Evolutionary conservation across 2,113 vertebrate species (phyloP).

Genomic region (Dipodomys ordii): DNA sequence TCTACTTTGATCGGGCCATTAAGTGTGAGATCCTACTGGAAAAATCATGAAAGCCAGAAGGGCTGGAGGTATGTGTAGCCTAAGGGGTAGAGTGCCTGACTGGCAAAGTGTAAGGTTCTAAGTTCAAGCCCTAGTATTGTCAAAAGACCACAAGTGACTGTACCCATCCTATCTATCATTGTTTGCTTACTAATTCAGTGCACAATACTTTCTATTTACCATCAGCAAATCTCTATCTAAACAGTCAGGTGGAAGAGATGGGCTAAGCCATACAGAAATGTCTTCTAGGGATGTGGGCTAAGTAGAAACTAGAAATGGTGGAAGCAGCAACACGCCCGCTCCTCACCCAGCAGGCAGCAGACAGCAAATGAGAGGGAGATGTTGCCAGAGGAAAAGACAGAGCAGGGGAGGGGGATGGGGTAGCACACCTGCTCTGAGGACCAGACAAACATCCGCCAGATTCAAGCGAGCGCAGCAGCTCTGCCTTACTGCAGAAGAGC

Average conservation of each 20-base stretch:
- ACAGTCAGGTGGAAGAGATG: slow-evolving; percentile 26
- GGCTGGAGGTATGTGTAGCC: too few relatives aligned
- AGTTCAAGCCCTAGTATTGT: too few relatives aligned
- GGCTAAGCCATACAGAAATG: background rate
- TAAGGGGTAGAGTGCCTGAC: too few relatives aligned
- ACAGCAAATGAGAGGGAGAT: background rate
- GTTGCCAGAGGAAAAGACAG: background rate
- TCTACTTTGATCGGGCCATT: too few relatives aligned
- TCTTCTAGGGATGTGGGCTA: background rate
- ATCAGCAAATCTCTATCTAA: background rate
- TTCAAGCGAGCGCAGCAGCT: background rate
- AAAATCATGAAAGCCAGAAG: too few relatives aligned
- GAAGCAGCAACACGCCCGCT: background rate
- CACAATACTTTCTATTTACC: background rate
- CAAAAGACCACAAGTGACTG: background rate
- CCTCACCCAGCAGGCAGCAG: background rate
- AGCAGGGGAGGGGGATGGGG: background rate
- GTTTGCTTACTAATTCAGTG: slow-evolving; percentile 3
- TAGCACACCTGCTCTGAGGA: background rate
- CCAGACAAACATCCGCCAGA: background rate
- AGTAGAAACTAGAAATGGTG: background rate
- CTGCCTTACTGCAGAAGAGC: background rate
- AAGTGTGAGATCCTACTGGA: too few relatives aligned
- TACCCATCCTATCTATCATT: background rate
- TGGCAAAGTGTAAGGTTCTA: too few relatives aligned